phyloP scores from a whole-genome alignment of 2,888 invertebrate genomes.

The Lymantria monacha region DNA sequence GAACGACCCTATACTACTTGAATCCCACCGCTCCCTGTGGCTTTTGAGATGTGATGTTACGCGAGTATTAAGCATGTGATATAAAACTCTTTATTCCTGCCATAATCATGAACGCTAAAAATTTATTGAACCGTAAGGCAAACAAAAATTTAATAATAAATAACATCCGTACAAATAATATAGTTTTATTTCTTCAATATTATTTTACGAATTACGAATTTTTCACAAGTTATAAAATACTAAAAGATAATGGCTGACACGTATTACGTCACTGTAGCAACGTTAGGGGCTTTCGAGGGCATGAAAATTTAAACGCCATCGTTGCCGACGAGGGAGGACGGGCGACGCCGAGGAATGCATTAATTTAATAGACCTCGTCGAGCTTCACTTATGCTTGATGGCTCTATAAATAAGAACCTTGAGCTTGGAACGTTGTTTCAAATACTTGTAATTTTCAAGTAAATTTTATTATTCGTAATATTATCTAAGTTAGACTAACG shows the following conservation, averaged over 20 bases:
- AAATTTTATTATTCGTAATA: background rate
- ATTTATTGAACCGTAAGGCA: no score
- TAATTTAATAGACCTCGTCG: slow-evolving; percentile 16
- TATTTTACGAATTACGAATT: background rate
- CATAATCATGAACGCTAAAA: no score
- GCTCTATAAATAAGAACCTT: slow-evolving; percentile 13
- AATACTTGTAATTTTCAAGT: background rate
- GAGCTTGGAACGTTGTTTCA: background rate
- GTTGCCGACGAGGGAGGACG: slow-evolving; percentile 6
- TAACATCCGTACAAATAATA: no score
- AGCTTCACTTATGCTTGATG: slow-evolving; percentile 13
- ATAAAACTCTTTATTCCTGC: no score
- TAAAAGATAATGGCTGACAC: background rate
- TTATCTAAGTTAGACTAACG: no score
- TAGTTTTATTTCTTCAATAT: no score
- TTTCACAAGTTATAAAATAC: background rate
- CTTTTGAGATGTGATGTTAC: no score
- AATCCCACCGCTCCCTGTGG: no score
- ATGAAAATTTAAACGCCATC: slow-evolving; percentile 11
- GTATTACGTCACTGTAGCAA: background rate
- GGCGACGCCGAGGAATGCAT: slow-evolving; percentile 9
- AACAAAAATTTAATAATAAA: no score
- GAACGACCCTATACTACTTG: no score
- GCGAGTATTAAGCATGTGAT: no score
- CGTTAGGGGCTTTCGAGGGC: background rate